phyloP scores from a whole-genome alignment of 2,888 invertebrate genomes.

The Chloroclysta siterata region DNA sequence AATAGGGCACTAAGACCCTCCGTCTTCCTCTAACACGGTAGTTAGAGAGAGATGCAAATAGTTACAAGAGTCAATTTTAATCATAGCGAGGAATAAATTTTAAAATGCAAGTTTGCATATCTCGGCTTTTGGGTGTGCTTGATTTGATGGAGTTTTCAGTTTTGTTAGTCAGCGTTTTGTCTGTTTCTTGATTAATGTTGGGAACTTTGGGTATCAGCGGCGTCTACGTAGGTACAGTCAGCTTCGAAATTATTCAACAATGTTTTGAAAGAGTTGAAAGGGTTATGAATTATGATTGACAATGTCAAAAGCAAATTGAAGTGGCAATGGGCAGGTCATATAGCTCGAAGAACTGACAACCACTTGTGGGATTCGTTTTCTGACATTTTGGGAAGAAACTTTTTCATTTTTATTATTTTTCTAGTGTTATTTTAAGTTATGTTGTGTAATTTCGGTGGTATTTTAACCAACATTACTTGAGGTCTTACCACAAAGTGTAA shows the following conservation, averaged over 20 bases:
- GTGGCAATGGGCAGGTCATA: no score
- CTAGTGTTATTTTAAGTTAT: no score
- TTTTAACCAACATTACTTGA: no score
- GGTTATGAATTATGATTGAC: no score
- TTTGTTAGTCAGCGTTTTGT: conserved; percentile 35
- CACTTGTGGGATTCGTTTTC: no score
- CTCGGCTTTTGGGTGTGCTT: conserved; percentile 26
- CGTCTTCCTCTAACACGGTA: conserved; percentile 16
- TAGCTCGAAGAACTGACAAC: no score
- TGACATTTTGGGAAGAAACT: no score
- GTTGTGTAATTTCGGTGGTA: no score
- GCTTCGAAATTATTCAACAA: background rate
- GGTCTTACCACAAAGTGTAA: no score
- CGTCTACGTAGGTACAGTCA: background rate
- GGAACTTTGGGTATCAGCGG: conserved; percentile 4
- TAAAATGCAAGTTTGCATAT: conserved; percentile 42
- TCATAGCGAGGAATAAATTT: conserved; percentile 42
- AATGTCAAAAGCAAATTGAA: no score
- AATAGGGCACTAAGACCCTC: conserved; percentile 21
- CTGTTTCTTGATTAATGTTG: conserved; percentile 29
- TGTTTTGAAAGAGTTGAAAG: background rate
- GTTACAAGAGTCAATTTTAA: conserved; percentile 40
- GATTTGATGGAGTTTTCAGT: conserved; percentile 38
- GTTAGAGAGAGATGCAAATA: conserved; percentile 25
- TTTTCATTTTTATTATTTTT: no score